A percentile compares a stretch with the other conserved stretches of the same genome.
phyloP scores from a whole-genome alignment of 2,797 vertebrate species.

The Steatocranus sp. region DNA sequence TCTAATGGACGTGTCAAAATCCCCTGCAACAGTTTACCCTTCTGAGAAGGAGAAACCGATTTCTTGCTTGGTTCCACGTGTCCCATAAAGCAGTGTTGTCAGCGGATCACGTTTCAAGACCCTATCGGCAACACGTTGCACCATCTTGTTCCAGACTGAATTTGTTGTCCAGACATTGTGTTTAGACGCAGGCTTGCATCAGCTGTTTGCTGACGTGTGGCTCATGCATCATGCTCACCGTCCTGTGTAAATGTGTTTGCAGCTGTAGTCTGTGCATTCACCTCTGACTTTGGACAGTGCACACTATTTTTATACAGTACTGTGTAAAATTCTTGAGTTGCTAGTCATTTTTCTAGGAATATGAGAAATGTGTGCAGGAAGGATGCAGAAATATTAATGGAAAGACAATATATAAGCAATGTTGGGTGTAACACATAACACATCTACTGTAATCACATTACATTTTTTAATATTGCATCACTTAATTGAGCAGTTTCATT shows the following conservation, averaged over 20 bases:
- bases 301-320: background rate
- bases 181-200: background rate
- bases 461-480: background rate
- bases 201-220: background rate
- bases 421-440: background rate
- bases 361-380: background rate
- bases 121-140: constrained; percentile 12
- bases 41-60: background rate
- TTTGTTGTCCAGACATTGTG: background rate
- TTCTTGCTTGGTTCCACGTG: background rate
- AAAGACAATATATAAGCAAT: background rate
- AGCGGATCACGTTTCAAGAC: constrained; percentile 3
- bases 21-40: constrained; percentile 10
- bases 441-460: background rate
- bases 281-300: background rate
- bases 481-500: background rate
- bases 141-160: constrained; percentile 22
- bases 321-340: background rate
- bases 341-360: background rate
- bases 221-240: background rate
- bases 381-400: background rate
- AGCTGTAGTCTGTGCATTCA: background rate
- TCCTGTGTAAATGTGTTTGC: background rate
- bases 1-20: constrained; percentile 1
- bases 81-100: background rate